A percentile compares a stretch with the other conserved stretches of the same genome.
Evolutionary conservation across 2,888 invertebrate species (phyloP).

Genomic region (Lordiphosa fenestrarum): DNA sequence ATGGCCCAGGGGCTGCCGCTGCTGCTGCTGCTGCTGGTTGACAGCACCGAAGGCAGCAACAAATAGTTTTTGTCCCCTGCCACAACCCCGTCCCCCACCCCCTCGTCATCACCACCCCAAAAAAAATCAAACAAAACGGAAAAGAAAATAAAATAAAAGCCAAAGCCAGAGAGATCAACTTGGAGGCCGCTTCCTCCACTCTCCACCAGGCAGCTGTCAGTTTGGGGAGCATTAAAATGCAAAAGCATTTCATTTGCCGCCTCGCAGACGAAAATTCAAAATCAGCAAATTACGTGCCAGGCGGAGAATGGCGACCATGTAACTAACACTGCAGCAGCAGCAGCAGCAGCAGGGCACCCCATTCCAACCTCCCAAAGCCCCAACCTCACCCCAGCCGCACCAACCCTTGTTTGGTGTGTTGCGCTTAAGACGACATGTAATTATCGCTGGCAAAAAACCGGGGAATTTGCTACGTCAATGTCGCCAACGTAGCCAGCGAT

Average conservation of each 20-base stretch:
- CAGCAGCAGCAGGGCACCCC: conserved; percentile 7
- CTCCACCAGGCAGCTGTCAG: conserved; percentile 56
- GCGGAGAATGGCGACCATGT: conserved; percentile 56
- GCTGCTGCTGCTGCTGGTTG: conserved; percentile 38
- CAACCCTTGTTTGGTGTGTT: conserved; percentile 7
- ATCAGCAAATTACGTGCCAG: conserved; percentile 74
- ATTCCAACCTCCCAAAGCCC: background rate
- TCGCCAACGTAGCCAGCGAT: conserved; percentile 23
- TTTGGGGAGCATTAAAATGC: conserved; percentile 71
- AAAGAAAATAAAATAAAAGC: conserved; percentile 19
- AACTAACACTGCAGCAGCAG: conserved; percentile 63
- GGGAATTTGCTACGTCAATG: conserved; percentile 25
- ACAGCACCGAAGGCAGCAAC: conserved; percentile 63
- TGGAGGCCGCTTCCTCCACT: conserved; percentile 13
- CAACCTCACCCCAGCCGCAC: background rate
- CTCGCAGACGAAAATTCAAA: conserved; percentile 66
- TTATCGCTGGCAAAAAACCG: conserved; percentile 52
- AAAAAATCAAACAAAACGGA: conserved; percentile 1
- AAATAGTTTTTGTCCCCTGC: conserved; percentile 52
- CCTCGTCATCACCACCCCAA: conserved; percentile 15
- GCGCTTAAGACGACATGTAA: conserved; percentile 70
- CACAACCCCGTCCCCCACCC: no score
- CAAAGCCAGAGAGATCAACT: conserved; percentile 59
- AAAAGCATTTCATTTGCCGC: conserved; percentile 73
- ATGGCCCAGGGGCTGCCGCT: conserved; percentile 3